phyloP scores from a whole-genome alignment of 2,113 vertebrate species.

The Noturus placidus region DNA sequence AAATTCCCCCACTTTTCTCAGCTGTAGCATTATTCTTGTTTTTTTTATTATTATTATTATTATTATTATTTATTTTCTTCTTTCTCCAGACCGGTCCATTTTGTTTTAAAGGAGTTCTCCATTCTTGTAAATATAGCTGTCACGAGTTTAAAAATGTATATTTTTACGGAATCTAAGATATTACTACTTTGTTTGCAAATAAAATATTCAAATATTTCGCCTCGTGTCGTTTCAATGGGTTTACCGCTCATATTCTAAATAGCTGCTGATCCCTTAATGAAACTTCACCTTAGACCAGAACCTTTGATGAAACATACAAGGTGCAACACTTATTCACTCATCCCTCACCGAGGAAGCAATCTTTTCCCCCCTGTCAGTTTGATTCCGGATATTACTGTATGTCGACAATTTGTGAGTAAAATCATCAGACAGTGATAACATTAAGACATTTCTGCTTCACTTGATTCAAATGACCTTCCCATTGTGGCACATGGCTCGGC shows the following conservation, averaged over 20 bases:
- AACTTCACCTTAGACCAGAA: not conserved
- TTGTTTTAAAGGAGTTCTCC: constrained; percentile 66
- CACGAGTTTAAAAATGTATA: constrained; percentile 79
- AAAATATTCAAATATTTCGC: constrained; percentile 74
- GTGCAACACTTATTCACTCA: not conserved
- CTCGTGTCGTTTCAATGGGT: not conserved
- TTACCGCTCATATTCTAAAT: not conserved
- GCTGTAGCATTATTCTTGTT: constrained; percentile 31
- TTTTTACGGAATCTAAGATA: constrained; percentile 83
- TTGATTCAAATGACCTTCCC: constrained; percentile 43
- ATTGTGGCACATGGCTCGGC: not conserved
- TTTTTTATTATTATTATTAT: not conserved
- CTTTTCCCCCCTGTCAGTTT: constrained; percentile 12
- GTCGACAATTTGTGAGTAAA: constrained; percentile 27
- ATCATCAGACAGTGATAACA: constrained; percentile 38
- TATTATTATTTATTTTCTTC: not conserved
- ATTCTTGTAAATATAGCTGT: constrained; percentile 76
- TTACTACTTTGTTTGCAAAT: constrained; percentile 82
- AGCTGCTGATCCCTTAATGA: not conserved
- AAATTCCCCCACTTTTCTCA: not conserved
- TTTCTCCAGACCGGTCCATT: constrained; percentile 56
- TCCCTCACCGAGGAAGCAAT: not conserved
- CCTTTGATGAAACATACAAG: not conserved
- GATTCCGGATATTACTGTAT: constrained; percentile 34
- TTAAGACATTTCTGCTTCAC: constrained; percentile 38